Evolutionary conservation across 2,113 vertebrate genomes (phyloP).

Genomic region (Ceyx cyanopectus): DNA sequence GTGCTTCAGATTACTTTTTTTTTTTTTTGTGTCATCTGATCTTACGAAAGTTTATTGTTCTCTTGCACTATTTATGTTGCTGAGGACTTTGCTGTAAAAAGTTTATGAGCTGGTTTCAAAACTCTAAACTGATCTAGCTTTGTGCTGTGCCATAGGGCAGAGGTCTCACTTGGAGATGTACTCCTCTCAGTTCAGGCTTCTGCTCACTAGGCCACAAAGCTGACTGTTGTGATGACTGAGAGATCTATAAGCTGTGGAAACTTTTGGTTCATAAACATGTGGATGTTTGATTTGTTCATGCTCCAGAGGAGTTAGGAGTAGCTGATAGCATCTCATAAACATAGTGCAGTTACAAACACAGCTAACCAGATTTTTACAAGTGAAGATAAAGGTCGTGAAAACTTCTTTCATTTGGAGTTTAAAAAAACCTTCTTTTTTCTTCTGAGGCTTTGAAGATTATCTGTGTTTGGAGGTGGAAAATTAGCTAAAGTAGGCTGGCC

Average conservation of each 20-base stretch:
- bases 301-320: not conserved
- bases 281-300: not conserved
- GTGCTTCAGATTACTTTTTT: not conserved
- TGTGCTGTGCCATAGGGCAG: not conserved
- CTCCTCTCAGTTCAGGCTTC: not conserved
- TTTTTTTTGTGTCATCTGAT: not conserved
- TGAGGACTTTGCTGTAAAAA: not conserved
- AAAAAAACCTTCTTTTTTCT: not conserved
- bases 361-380: not conserved
- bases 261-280: not conserved
- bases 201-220: rapidly evolving
- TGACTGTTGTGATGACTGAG: not conserved
- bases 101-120: not conserved
- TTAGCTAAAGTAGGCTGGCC: not conserved
- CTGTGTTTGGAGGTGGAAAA: not conserved
- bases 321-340: not conserved
- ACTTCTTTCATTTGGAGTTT: not conserved
- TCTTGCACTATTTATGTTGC: not conserved
- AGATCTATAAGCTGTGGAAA: not conserved
- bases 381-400: rapidly evolving
- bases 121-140: not conserved
- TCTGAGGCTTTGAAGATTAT: not conserved
- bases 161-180: not conserved
- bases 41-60: not conserved
- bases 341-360: not conserved